These are phyloP conservation scores for Drosophila colorata DNA, from an alignment of 2,888 invertebrate genomes.

Conservation along the genomic window DNA sequence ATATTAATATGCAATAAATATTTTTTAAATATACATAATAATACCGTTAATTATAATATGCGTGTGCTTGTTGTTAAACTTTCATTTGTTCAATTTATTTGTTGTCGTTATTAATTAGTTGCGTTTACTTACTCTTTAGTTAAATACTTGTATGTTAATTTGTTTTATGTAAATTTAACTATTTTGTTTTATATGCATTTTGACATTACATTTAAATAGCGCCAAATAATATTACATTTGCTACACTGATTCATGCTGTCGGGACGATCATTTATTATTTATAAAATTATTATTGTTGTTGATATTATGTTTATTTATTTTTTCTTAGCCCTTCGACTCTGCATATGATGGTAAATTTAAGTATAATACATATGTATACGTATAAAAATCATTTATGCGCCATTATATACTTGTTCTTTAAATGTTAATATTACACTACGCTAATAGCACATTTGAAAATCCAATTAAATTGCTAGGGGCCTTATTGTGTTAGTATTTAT, in stretches of 20 bases:
- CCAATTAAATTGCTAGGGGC: slow-evolving; percentile 53
- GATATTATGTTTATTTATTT: slow-evolving; percentile 9
- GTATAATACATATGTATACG: slow-evolving; percentile 60
- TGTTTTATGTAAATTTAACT: slow-evolving; percentile 79
- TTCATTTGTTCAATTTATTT: slow-evolving; percentile 40
- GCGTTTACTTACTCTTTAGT: slow-evolving; percentile 44
- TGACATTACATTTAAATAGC: slow-evolving; percentile 72
- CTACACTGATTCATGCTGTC: slow-evolving; percentile 57
- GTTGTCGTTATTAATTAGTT: slow-evolving; percentile 49
- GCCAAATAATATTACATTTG: slow-evolving; percentile 77
- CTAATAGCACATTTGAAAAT: slow-evolving; percentile 78
- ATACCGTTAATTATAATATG: slow-evolving; percentile 77
- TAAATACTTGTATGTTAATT: slow-evolving; percentile 52
- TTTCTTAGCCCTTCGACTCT: slow-evolving; percentile 36
- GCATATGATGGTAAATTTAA: slow-evolving; percentile 50
- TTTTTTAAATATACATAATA: slow-evolving; percentile 79
- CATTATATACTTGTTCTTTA: slow-evolving; percentile 34
- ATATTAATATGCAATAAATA: slow-evolving; percentile 81
- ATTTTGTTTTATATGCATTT: slow-evolving; percentile 75
- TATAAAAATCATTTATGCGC: slow-evolving; percentile 72
- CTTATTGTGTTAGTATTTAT: slow-evolving; percentile 32
- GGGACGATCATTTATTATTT: slow-evolving; percentile 33
- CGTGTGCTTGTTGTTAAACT: slow-evolving; percentile 65
- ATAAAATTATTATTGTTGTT: slow-evolving; percentile 32
- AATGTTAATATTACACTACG: slow-evolving; percentile 60